Conservation (phyloP, 2,888 invertebrate species). For the Neuroscelio doddi region DNA sequence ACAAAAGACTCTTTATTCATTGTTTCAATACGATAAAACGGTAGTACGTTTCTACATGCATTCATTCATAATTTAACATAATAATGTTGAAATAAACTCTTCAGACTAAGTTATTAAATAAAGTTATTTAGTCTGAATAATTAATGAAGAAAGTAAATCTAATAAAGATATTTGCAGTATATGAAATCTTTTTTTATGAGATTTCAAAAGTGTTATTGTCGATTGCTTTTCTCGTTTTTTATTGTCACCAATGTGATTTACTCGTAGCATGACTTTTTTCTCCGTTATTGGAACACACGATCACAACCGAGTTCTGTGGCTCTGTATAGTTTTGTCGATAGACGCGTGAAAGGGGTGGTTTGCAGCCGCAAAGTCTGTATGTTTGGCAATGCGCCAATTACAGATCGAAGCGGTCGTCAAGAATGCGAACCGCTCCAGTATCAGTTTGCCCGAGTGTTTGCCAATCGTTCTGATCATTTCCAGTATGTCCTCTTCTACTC, state of each 20-base stretch:
- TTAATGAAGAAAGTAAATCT: neutral
- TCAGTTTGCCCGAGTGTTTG: conserved; percentile 41
- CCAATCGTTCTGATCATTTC: conserved; percentile 36
- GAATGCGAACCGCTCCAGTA: conserved; percentile 38
- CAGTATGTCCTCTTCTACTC: conserved; percentile 15
- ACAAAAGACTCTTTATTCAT: no score
- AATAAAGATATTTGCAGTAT: neutral
- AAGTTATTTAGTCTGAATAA: neutral
- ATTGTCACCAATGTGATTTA: conserved; percentile 8
- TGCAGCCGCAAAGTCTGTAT: conserved; percentile 34
- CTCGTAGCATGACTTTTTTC: conserved; percentile 15
- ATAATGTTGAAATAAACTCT: no score
- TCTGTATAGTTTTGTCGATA: conserved; percentile 23
- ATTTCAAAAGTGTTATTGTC: neutral
- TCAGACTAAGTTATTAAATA: no score
- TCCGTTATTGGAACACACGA: conserved; percentile 23
- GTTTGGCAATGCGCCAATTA: conserved; percentile 45
- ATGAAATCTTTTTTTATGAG: conserved; percentile 5
- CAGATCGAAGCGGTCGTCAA: conserved; percentile 41
- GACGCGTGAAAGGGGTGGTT: conserved; percentile 33
- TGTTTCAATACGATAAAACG: no score
- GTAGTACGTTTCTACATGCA: no score
- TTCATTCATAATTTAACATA: no score
- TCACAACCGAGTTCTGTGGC: conserved; percentile 21
- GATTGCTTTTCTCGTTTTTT: neutral